Percentiles rank a stretch among this genome's conserved stretches.
Evolutionary conservation across 2,113 vertebrate genomes (phyloP).

Genomic region (Dolichallabes microphthalmus): DNA sequence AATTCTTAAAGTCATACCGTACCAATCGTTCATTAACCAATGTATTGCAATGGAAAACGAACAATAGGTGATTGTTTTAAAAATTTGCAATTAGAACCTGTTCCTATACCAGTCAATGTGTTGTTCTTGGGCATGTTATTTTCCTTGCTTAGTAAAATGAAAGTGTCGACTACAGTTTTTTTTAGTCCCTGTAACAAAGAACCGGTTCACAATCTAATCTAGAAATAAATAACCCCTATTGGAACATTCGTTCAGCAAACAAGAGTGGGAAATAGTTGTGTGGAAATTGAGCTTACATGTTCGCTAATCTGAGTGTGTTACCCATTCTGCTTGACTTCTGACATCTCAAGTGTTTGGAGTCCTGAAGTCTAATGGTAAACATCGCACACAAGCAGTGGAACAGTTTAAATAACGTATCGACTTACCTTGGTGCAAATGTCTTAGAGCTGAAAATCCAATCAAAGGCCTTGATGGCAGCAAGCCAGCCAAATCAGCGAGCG

Average conservation of each 20-base stretch:
- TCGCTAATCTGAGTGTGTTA: neutral
- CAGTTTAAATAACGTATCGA: conserved; percentile 65
- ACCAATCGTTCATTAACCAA: neutral
- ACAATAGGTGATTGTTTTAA: too few species aligned
- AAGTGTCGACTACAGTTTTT: neutral
- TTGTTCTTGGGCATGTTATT: neutral
- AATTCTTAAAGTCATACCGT: neutral
- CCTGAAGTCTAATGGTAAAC: conserved; percentile 33
- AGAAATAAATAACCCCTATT: neutral
- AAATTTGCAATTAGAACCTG: neutral
- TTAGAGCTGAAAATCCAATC: conserved; percentile 71
- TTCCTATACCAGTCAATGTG: neutral
- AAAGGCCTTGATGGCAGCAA: conserved; percentile 65
- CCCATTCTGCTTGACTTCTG: conserved; percentile 20
- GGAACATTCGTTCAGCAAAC: neutral
- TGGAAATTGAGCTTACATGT: neutral
- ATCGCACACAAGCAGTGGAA: conserved; percentile 27
- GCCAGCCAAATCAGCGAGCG: conserved; percentile 63
- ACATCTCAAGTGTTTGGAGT: conserved; percentile 25
- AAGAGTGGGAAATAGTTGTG: neutral
- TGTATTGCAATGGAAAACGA: neutral
- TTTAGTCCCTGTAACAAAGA: neutral
- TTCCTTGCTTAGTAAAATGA: neutral
- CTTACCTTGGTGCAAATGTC: conserved; percentile 70
- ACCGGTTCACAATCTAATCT: neutral